These are phyloP conservation scores for Suncus etruscus DNA, from an alignment of 2,113 vertebrate species.

Conservation along the genomic window DNA sequence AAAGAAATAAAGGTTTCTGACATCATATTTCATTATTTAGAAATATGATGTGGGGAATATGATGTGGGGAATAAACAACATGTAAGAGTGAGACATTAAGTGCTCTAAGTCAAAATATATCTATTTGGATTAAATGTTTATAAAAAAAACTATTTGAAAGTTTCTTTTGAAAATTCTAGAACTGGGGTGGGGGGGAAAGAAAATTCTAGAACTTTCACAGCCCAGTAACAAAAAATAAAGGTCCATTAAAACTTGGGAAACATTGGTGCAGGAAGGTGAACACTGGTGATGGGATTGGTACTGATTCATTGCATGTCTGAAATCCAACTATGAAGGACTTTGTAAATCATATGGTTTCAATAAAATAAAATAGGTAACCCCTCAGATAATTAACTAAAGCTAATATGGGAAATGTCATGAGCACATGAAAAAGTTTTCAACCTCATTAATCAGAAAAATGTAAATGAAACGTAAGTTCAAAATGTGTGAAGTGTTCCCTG, in stretches of 20 bases:
- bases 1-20: background rate
- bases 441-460: slow-evolving; percentile 31
- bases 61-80: background rate
- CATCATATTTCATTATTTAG: background rate
- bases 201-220: background rate
- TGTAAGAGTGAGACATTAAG: slow-evolving; percentile 17
- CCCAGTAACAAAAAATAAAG: background rate
- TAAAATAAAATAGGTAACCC: no score
- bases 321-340: no score
- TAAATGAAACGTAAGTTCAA: background rate
- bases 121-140: slow-evolving; percentile 42
- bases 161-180: background rate
- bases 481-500: background rate
- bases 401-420: background rate
- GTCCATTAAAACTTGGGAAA: background rate
- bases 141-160: slow-evolving; percentile 38
- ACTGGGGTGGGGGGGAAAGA: background rate
- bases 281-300: no score
- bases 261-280: no score
- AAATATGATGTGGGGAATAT: slow-evolving; percentile 1
- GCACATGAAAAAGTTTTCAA: background rate
- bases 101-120: background rate
- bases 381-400: background rate
- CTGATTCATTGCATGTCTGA: no score
- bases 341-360: no score